Evolutionary conservation across 2,888 invertebrate genomes (phyloP).

Genomic region (Heliconius aoede): DNA sequence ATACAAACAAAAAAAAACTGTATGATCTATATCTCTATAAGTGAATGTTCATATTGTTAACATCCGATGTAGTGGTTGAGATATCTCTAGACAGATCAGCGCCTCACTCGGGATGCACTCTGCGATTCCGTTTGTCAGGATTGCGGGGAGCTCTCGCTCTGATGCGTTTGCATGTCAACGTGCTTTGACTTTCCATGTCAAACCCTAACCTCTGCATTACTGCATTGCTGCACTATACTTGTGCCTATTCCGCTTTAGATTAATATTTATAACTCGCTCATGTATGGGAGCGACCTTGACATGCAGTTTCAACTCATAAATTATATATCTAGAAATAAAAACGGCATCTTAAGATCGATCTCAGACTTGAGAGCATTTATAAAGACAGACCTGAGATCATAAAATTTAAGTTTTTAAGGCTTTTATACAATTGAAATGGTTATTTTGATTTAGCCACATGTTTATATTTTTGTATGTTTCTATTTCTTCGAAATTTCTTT

Average conservation of each 20-base stretch:
- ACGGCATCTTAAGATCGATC: too few species aligned
- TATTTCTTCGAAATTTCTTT: too few species aligned
- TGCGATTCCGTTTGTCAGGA: constrained; percentile 81
- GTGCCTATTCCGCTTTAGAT: neutral
- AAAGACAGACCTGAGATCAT: too few species aligned
- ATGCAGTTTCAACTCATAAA: too few species aligned
- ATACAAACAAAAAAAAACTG: neutral
- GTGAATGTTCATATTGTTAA: constrained; percentile 79
- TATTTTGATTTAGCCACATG: too few species aligned
- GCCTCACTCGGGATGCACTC: constrained; percentile 80
- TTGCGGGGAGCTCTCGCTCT: constrained; percentile 76
- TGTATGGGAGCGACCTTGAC: too few species aligned
- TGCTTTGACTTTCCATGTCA: constrained; percentile 70
- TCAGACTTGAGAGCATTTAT: too few species aligned
- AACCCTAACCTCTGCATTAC: constrained; percentile 62
- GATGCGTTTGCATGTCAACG: constrained; percentile 81
- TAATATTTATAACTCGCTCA: neutral
- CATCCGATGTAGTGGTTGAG: constrained; percentile 78
- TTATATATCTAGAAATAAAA: too few species aligned
- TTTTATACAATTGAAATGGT: too few species aligned
- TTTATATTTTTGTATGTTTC: too few species aligned
- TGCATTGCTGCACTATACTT: neutral
- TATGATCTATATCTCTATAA: constrained; percentile 43
- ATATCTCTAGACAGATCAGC: constrained; percentile 81
- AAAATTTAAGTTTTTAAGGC: neutral